phyloP scores from a whole-genome alignment of 2,113 vertebrate genomes.

The Spilogale gracilis region DNA sequence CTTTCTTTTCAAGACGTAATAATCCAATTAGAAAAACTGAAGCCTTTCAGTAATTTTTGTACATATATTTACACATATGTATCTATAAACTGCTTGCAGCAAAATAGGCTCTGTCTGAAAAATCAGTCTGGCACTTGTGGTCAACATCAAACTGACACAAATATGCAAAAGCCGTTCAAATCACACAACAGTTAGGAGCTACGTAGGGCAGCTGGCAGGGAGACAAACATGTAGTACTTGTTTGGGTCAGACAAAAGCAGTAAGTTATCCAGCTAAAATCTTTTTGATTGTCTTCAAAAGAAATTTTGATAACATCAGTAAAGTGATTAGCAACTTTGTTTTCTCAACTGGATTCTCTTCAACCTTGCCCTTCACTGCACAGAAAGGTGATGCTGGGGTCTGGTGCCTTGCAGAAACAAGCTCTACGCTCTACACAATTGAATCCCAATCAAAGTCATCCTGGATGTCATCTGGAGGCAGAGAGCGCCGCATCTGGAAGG shows the following conservation, averaged over 20 bases:
- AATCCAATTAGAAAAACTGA: slow-evolving; percentile 81
- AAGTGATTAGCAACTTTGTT: slow-evolving; percentile 78
- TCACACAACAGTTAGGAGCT: slow-evolving; percentile 91
- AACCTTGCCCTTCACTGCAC: slow-evolving; percentile 73
- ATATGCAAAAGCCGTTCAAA: slow-evolving; percentile 90
- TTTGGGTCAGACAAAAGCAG: slow-evolving; percentile 89
- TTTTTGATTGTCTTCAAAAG: slow-evolving; percentile 95
- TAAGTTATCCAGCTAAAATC: slow-evolving; percentile 90
- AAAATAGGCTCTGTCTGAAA: slow-evolving; percentile 88
- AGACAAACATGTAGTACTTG: slow-evolving; percentile 87
- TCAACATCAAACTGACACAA: slow-evolving; percentile 90
- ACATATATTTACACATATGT: slow-evolving; percentile 81
- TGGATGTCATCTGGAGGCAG: slow-evolving; percentile 93
- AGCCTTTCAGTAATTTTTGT: slow-evolving; percentile 78
- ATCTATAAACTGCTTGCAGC: slow-evolving; percentile 83
- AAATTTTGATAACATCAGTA: slow-evolving; percentile 85
- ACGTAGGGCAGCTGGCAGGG: slow-evolving; percentile 85
- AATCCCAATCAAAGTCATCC: slow-evolving; percentile 96
- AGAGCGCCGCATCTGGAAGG: slow-evolving; percentile 92
- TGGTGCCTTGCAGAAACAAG: slow-evolving; percentile 75
- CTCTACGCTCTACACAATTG: slow-evolving; percentile 94
- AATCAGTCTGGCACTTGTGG: slow-evolving; percentile 90
- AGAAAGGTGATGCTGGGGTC: slow-evolving; percentile 77
- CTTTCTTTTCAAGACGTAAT: slow-evolving; percentile 77
- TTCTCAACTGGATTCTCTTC: slow-evolving; percentile 81